Evolutionary conservation across 2,797 vertebrate species (phyloP), one percentile per base, ranked within the genome.

Genomic region (Hoplostethus atlanticus): DNA sequence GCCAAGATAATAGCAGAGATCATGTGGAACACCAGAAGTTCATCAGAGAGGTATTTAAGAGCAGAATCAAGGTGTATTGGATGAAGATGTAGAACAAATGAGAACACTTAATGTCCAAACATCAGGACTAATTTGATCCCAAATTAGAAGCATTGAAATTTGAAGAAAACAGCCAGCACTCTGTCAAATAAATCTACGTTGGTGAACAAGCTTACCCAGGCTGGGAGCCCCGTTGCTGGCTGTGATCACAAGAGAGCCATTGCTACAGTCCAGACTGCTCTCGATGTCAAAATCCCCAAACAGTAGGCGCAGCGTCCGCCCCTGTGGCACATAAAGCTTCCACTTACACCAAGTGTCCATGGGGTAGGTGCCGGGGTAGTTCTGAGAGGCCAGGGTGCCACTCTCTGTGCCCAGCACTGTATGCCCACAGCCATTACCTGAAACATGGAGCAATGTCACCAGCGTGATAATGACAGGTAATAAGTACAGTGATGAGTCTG

Each of bases 351-450:
- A 78, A 3, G 91, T 90, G 91, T 95, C 91, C 71, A 95, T 96
- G 59, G 96, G 96, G 76, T 97, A 97, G 0, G 96, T 97, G 73
- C 95, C 94, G 0, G 96, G 96, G 72, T 96, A 97, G 92, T 96
- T 96, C 82, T 87, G 93, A n/a, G 96, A 96, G 73, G 95, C 90
- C 80, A 97, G 53, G 0, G 96, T 96, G 55, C 96, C 96, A 0
- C 96, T 96, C 74, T 92, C 92, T 5, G 92, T 42, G 36, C 94
- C 91, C 83, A 96, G 85, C 53, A 94, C 67, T 0, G 95, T 94
- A 74, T 96, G 94, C 56, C 96, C 96, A 28, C 96, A 97, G 76
- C 96, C 96, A 1, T 95, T 87, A 67, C 96, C 96, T 97, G 86
- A 1, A 81, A 69, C 10, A 12, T 5, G 36, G 16, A 55, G 46